A percentile compares a stretch with the other conserved stretches of the same genome.
These are phyloP conservation scores for Gasterosteus nipponicus DNA, from an alignment of 2,113 vertebrate species.

Conservation along the genomic window DNA sequence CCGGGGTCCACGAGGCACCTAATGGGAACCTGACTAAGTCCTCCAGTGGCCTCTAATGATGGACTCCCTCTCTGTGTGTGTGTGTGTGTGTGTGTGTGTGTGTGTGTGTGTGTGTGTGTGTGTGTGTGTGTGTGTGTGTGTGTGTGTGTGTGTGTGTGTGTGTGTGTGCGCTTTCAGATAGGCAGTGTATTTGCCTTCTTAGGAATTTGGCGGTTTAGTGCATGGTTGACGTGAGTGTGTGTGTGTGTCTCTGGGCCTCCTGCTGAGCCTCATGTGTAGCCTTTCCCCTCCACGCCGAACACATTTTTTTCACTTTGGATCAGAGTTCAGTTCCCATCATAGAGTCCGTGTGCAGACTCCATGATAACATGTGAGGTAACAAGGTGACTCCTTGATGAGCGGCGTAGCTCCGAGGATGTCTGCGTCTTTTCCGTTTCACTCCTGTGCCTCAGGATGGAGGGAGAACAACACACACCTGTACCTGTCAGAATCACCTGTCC, in stretches of 20 bases:
- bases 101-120: not conserved
- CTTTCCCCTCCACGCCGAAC: constrained; percentile 28
- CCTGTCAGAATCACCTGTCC: constrained; percentile 6
- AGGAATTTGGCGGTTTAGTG: constrained; percentile 63
- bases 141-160: not conserved
- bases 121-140: not conserved
- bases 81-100: constrained; percentile 9
- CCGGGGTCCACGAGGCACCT: constrained; percentile 34
- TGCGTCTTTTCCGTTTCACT: not conserved
- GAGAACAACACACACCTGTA: not conserved
- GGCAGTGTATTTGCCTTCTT: constrained; percentile 46
- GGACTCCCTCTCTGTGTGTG: constrained; percentile 21
- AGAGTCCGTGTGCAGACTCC: constrained; percentile 1
- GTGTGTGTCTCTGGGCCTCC: constrained; percentile 9
- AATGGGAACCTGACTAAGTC: constrained; percentile 55
- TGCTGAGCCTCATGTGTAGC: constrained; percentile 33
- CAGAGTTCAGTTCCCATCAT: constrained; percentile 31
- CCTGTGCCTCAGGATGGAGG: not conserved
- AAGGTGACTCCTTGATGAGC: not conserved
- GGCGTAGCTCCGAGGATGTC: not conserved
- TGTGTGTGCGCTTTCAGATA: constrained; percentile 45
- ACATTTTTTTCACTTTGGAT: constrained; percentile 42
- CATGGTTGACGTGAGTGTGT: constrained; percentile 17
- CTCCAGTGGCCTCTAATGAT: constrained; percentile 54
- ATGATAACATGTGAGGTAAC: too few relatives aligned